Percentiles rank a stretch among this genome's conserved stretches.
phyloP scores from a whole-genome alignment of 2,113 vertebrate species.

The Gymnobelideus leadbeateri region DNA sequence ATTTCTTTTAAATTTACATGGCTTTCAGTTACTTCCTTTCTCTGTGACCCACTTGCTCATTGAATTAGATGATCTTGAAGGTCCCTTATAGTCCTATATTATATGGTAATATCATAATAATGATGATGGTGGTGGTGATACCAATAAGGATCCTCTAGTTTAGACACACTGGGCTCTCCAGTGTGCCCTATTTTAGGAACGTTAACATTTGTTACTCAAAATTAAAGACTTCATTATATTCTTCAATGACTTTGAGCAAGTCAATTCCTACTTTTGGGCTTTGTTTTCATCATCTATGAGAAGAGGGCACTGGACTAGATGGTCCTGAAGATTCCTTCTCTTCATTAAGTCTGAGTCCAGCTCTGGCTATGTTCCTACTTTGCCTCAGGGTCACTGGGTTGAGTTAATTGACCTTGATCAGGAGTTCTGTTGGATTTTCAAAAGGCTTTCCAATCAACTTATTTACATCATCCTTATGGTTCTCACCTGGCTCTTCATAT shows the following conservation, averaged over 20 bases:
- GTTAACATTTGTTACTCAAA: background rate
- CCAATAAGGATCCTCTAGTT: background rate
- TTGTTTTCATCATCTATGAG: background rate
- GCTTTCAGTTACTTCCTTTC: background rate
- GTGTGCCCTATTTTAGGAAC: background rate
- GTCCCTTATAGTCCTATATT: background rate
- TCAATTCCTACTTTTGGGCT: background rate
- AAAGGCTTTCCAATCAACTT: background rate
- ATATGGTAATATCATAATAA: background rate
- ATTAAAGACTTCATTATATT: background rate
- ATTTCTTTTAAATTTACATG: background rate
- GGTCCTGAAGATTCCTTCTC: background rate
- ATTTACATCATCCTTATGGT: background rate
- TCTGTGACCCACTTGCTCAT: background rate
- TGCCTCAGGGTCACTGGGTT: background rate
- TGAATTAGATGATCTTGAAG: background rate
- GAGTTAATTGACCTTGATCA: background rate
- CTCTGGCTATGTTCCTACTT: background rate
- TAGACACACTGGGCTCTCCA: background rate
- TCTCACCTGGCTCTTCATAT: background rate
- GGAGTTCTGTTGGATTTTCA: background rate
- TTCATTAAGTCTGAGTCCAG: background rate
- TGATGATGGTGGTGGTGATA: too few relatives aligned
- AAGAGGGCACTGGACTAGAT: background rate
- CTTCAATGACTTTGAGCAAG: background rate